Percentiles rank a stretch among this genome's conserved stretches.
Evolutionary conservation across 2,797 vertebrate genomes (phyloP).

Genomic region (Falco peregrinus): DNA sequence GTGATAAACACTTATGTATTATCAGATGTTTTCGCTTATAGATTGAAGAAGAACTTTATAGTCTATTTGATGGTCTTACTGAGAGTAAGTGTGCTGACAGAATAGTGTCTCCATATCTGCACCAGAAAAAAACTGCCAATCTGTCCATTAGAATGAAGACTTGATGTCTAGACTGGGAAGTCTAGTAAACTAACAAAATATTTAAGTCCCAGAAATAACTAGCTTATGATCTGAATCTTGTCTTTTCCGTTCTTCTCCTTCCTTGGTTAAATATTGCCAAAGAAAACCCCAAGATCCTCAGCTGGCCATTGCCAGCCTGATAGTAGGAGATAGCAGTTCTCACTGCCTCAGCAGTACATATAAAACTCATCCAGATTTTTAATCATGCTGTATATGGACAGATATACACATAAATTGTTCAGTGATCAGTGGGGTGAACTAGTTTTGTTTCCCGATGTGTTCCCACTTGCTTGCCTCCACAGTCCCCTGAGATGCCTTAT

Average conservation of each 20-base stretch:
- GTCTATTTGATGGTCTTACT: background rate
- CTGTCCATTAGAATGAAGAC: background rate
- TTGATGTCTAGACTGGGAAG: background rate
- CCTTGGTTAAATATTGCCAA: background rate
- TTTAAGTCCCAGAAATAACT: background rate
- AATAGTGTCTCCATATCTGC: background rate
- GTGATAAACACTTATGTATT: background rate
- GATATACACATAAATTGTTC: background rate
- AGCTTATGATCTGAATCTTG: background rate
- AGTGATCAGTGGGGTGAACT: background rate
- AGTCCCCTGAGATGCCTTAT: no score
- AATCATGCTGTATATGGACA: background rate
- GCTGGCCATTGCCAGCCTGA: background rate
- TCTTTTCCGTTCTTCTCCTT: background rate
- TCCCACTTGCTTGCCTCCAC: fast-evolving
- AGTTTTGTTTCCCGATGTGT: background rate
- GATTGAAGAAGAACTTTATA: background rate
- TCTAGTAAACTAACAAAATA: background rate
- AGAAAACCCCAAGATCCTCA: background rate
- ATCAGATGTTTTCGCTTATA: background rate
- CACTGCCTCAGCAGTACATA: background rate
- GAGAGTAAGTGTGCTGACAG: background rate
- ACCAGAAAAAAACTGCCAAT: background rate
- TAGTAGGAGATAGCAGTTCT: background rate
- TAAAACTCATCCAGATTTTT: background rate